Evolutionary conservation across 2,797 vertebrate species (phyloP), one percentile per base, ranked within the genome.

Genomic region (Oophaga sylvatica): DNA sequence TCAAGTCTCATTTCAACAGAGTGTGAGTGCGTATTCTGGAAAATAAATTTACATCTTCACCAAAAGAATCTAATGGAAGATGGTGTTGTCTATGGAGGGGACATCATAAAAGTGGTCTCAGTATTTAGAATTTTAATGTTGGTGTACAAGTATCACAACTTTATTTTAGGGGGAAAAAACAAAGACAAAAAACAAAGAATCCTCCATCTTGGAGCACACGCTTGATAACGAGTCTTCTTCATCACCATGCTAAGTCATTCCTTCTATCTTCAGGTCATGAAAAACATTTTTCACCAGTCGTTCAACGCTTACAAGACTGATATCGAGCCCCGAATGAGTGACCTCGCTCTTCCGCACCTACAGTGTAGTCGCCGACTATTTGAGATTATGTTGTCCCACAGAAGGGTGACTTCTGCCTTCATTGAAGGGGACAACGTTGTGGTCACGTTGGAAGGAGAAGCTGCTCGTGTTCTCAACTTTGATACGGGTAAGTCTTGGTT

Each of bases 281-380:
- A 95, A 93, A 96, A 95, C 90, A 96, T 96, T 91, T 96, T 96
- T 89, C 94, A 96, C 87, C 95, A 95, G 90, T 95, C 94, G 56
- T 96, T 96, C 90, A 96, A 94, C 0, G 93, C 93, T n/a, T 96
- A 95, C 56, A 95, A 95, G 93, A 95, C 92, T 0, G 95, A 96
- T 91, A 94, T 94, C 13, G 95, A 97, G 91, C 93, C 95, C 20
- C 93, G 92, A 0, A 90, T 95, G 73, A 95, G 90, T 0, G 95
- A 96, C 1, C 87, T 94, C 87, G 94, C 94, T 0, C 90, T 95
- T 31, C 92, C 92, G 83, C 92, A 92, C 78, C 94, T 95, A 92
- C 95, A 95, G 88, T 94, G 95, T 92, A 96, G 96, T 89, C 93
- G 94, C 0, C 94, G 93, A 22, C 93, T 97, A 62, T 95, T 95